Base-by-base conservation (phyloP, 2,113 vertebrate genomes). In the Alligator mississippiensis region DNA sequence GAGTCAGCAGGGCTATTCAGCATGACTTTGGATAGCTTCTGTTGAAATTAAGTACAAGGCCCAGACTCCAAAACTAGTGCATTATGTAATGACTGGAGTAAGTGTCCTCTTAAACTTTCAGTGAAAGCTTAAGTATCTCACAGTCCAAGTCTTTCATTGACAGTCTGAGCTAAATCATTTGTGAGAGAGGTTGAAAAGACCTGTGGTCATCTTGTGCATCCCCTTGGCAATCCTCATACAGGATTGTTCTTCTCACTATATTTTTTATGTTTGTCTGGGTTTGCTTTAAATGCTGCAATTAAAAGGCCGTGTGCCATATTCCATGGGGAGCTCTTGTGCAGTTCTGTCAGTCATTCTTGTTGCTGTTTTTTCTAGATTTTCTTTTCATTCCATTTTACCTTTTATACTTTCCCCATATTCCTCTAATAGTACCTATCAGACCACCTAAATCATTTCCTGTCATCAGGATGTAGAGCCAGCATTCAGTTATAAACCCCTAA, bases 1-100 rank as follows among this genome's bases (percentile, higher is more conserved):
- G 90, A 93, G 78, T 94, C 94, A 95, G 82, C 82, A 84, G 77
- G 55, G 72, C 75, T 93, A 94, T 95, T 90, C 87, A 64, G 82
- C 38, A 84, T 84, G 77, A 58, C 6, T 15, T 80, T 87, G 78
- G 63, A 74, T 87, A 61, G 24, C 47, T 62, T 62, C 12, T 80
- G 14, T 62, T 80, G n/a, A 80, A 80, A 68, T 84, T 77, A 38
- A 82, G 74, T 79, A 85, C 75, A 70, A 27, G 54, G 27, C 61
- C 22, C 77, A 92, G 34, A 68, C 70, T 58, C 72, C 79, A 76
- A 81, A 95, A 76, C 61, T 87, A 75, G 68, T 13, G 38, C 80
- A 68, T 85, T 75, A 81, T 86, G 60, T 28, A 60, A 60, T 64
- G 30, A 58, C 21, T 60, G 57, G 66, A 88, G 14, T 27, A 60